These are phyloP conservation scores for Adoxophyes honmai DNA, from an alignment of 1,140 invertebrate species.

Conservation along the genomic window DNA sequence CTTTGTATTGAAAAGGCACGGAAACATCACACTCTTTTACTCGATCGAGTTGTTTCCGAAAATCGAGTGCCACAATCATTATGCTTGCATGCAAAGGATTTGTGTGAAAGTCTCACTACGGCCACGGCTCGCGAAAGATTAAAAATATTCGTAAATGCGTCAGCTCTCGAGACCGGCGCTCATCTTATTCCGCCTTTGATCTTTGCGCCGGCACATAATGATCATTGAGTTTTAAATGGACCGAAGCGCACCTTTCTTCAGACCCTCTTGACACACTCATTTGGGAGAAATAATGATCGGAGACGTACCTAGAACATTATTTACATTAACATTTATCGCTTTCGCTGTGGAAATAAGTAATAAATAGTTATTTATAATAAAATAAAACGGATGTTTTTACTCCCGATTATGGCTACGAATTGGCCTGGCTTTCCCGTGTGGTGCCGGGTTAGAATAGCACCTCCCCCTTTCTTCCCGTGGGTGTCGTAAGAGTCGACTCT, in stretches of 20 bases:
- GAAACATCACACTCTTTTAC: too few relatives aligned
- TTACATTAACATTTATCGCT: neutral
- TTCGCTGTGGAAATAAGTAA: too few relatives aligned
- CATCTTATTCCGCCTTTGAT: constrained; percentile 3
- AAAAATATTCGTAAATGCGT: neutral
- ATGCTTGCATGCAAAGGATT: neutral
- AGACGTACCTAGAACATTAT: neutral
- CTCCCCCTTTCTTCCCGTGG: too few relatives aligned
- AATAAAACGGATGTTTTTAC: too few relatives aligned
- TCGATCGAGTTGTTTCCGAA: too few relatives aligned
- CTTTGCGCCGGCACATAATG: constrained; percentile 1
- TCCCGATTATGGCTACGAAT: too few relatives aligned
- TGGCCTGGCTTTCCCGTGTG: too few relatives aligned
- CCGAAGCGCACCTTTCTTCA: neutral
- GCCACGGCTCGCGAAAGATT: neutral
- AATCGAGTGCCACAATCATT: neutral
- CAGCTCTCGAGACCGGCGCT: neutral
- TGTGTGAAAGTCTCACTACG: neutral
- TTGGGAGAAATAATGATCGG: neutral
- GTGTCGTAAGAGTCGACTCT: too few relatives aligned
- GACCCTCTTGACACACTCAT: neutral
- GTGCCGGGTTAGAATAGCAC: too few relatives aligned
- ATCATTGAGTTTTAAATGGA: constrained; percentile 10
- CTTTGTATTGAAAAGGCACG: too few relatives aligned
- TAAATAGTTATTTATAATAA: too few relatives aligned